Conservation (phyloP, 2,113 vertebrate species). For the Gymnarchus niloticus region DNA sequence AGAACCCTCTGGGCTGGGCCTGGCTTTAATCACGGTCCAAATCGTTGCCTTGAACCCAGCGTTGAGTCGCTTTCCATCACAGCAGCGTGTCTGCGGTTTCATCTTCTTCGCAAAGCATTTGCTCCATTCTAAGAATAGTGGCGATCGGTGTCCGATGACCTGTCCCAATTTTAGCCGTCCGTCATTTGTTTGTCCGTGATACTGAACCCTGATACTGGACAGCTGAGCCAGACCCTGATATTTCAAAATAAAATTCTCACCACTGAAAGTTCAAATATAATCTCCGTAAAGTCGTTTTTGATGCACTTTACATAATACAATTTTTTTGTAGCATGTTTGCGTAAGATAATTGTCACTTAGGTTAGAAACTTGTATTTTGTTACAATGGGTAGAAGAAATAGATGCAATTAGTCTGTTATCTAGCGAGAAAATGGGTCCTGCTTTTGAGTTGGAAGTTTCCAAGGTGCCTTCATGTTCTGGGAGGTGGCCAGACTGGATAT, state of each 20-base stretch:
- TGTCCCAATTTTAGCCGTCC: neutral
- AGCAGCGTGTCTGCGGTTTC: neutral
- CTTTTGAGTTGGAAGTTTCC: neutral
- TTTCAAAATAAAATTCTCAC: constrained; percentile 5
- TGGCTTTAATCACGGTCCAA: neutral
- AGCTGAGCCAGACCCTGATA: neutral
- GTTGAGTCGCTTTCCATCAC: neutral
- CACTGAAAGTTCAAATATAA: neutral
- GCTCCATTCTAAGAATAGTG: constrained; percentile 12
- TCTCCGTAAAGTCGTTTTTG: neutral
- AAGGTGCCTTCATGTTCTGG: neutral
- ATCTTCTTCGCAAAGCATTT: neutral
- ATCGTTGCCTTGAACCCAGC: neutral
- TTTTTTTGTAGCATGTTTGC: neutral
- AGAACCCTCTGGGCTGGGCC: neutral
- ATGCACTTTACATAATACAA: neutral
- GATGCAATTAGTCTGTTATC: neutral
- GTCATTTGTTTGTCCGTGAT: neutral
- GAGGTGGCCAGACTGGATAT: neutral
- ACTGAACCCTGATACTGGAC: neutral
- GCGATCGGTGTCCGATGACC: constrained; percentile 14
- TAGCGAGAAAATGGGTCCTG: neutral
- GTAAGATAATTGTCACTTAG: neutral
- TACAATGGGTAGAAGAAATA: neutral
- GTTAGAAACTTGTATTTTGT: neutral